Evolutionary conservation across 2,797 vertebrate genomes (phyloP).

Genomic region (Rhinoraja longicauda): DNA sequence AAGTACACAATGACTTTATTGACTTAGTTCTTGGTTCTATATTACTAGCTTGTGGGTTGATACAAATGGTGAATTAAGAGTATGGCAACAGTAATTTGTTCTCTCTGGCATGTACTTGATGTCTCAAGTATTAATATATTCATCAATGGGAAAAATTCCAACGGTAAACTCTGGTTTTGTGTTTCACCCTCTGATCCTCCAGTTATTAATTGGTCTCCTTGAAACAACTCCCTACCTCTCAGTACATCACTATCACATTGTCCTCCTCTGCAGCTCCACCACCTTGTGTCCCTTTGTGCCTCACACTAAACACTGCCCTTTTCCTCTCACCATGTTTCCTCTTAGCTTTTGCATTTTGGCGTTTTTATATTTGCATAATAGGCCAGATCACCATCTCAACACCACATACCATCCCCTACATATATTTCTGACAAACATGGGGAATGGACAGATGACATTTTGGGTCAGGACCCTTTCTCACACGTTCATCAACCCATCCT

Average conservation of each 20-base stretch:
- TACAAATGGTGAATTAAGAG: no score
- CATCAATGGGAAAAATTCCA: no score
- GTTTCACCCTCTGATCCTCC: not conserved
- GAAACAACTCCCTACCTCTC: not conserved
- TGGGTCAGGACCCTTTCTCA: no score
- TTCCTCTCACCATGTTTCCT: not conserved
- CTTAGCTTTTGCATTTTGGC: not conserved
- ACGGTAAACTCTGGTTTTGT: not conserved
- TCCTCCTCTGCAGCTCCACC: not conserved
- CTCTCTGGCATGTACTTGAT: no score
- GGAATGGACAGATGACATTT: no score
- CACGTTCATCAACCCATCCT: not conserved
- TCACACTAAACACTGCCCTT: not conserved
- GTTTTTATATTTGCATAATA: no score
- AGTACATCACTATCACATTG: not conserved
- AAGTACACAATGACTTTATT: not conserved
- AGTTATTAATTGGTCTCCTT: not conserved
- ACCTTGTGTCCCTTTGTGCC: not conserved
- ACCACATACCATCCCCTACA: no score
- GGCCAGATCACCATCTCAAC: no score
- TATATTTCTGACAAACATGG: no score
- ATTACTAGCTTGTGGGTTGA: no score
- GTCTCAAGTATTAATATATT: no score
- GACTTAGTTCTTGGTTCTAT: not conserved
- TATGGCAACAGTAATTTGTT: no score